Evolutionary conservation across 2,888 invertebrate genomes (phyloP), one percentile per base, ranked within the genome.

Genomic region (Ennomos quercinarius): DNA sequence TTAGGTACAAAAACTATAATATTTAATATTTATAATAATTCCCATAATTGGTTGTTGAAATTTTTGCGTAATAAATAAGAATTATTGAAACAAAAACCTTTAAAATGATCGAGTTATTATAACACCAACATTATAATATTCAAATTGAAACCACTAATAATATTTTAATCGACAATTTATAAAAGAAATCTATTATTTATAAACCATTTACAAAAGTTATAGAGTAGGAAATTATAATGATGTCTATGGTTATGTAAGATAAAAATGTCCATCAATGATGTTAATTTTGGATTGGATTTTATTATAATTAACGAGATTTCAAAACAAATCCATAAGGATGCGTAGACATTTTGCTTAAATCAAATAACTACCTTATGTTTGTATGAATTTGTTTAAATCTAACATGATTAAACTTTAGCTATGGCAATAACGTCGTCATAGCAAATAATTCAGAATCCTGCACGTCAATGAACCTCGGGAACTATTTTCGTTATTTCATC

Each of bases 111-210:
- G 37, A 40, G 41, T 50, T 61, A 53, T 57, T 44, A 56, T 44
- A 55, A 57, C 35, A 11, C 43, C 46, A 45, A 50, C 37, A 68
- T 50, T 45, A 46, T 52, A 58, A 12, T 55, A 64, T 68, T 63
- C 52, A 48, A 60, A 60, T 64, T 47, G 27, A 59, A 42, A 46
- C 58, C 42, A 42, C 45, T 47, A 54, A 43, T 61, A 53, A 62
- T 53, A 65, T 45, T 62, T 57, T 38, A 58, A 62, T 62, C 52
- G 67, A 58, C 63, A 60, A 57, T 58, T 63, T 52, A 55, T 52
- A 61, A 63, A 54, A 54, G 41, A 49, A 59, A 43, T 40, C 49
- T 58, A 44, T 40, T 54, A 64, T 68, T 65, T 67, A 67, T 67
- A 41, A 46, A 51, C 55, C 37, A 54, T 65, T 63, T 57, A 39